These are phyloP conservation scores for Sebastes trivittatus DNA, from an alignment of 2,797 vertebrate species.

Conservation along the genomic window DNA sequence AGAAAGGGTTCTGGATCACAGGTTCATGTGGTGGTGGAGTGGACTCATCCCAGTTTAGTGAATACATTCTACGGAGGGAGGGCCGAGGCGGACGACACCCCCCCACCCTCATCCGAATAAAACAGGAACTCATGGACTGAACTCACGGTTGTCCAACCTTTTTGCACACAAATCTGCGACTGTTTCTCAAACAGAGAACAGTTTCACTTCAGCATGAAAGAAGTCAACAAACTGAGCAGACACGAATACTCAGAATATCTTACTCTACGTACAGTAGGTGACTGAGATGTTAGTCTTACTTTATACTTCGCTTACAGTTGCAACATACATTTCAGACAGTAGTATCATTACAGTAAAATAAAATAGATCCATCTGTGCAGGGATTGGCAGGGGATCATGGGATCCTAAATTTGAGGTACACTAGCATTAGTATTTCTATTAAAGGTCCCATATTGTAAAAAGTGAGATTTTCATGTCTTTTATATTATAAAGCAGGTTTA, in stretches of 20 bases:
- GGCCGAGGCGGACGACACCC: slow-evolving; percentile 82
- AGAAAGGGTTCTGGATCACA: slow-evolving; percentile 92
- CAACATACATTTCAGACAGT: neutral
- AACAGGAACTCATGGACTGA: slow-evolving; percentile 92
- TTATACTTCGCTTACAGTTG: neutral
- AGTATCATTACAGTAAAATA: neutral
- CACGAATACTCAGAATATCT: neutral
- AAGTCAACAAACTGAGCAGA: neutral
- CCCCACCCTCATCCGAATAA: slow-evolving; percentile 88
- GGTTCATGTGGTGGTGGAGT: slow-evolving; percentile 94
- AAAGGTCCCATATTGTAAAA: no score
- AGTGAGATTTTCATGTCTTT: no score
- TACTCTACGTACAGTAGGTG: neutral
- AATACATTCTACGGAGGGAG: slow-evolving; percentile 91
- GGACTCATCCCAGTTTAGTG: slow-evolving; percentile 96
- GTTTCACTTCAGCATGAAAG: neutral
- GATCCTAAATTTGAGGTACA: neutral
- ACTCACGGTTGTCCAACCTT: neutral
- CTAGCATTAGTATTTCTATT: neutral
- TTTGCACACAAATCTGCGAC: neutral
- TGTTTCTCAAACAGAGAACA: neutral
- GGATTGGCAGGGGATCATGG: neutral
- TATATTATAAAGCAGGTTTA: no score
- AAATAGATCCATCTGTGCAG: neutral
- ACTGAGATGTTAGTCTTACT: neutral